Base-by-base conservation (phyloP, 2,797 vertebrate species). In the Oceanodroma leucorhoa region DNA sequence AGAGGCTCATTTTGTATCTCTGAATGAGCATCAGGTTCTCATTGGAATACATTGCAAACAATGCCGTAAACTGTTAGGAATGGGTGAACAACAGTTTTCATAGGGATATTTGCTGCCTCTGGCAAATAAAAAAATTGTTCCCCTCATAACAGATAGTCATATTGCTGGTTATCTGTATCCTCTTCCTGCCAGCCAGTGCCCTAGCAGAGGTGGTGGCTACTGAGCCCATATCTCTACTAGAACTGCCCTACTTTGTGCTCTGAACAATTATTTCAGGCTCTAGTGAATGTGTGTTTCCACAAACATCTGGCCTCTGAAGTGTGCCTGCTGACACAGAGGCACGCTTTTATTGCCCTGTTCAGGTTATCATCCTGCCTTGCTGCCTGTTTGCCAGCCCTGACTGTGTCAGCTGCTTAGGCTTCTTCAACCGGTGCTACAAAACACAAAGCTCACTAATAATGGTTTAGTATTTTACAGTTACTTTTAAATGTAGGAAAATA, bases 251-350 rank as follows among this genome's bases (percentile, higher is more conserved):
- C 61, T 90, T 80, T 83, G 36, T 36, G 19, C 36, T 89, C 61
- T 48, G 55, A 72, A 50, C 29, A 66, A n/a, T 89, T 82, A 77
- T 76, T 93, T 90, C 93, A 93, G 92, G 70, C 70, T 70, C 20
- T 32, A 36, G 50, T 38, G 73, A 61, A 43, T 0, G 7, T 36
- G 48, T 54, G 6, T 54, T 88, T 69, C 60, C 72, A 90, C 38
- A 72, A 76, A 58, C 77, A 79, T 18, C 54, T 87, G 92, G 32
- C n/a, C 51, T 53, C 43, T 79, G 64, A 55, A 43, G 36, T 9
- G 36, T 54, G 41, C 48, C 2, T 7, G 36, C 60, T 70, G 60
- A 60, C 71, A 60, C 36, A 6, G 23, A 36, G 8, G 23, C 40
- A 29, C 1, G 1, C 27, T 69, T 73, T 29, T 32, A 8, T 40